Base-by-base conservation (phyloP, 2,797 vertebrate genomes). In the Etheostoma nigrum region DNA sequence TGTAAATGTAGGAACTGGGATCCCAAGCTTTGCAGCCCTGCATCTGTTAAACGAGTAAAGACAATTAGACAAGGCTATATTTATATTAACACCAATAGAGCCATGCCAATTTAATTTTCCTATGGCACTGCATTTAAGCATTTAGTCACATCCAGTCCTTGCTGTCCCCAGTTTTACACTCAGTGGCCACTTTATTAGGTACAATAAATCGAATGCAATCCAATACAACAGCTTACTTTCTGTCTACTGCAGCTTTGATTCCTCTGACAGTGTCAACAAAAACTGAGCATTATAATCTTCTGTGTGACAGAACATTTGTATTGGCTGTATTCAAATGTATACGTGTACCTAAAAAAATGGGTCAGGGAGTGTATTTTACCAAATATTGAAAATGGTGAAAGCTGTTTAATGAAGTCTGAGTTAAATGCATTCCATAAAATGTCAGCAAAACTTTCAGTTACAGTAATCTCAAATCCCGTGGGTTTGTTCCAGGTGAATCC, bases 401-500 rank as follows among this genome's bases (percentile, higher is more conserved):
- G 36, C 36, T 40, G 36, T 40, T 40, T 2, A 40, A 40, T 40
- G 36, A 40, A 40, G 36, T 12, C 36, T 40, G 36, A 40, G 36
- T 12, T 40, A 40, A 40, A 40, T 12, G 36, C 10, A 12, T 40
- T 40, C 36, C 36, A 40, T 40, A 40, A 40, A 40, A 40, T 40
- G 36, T 40, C 36, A 4, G 36, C 36, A 40, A 52, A 63, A 23
- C 27, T 7, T 10, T 23, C 6, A 30, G 7, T 23, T 13, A 11
- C n/a, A 25, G 64, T 36, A 0, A 23, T 54, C 13, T 27, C 0
- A 13, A 6, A 44, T n/a, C 51, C 1, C 30, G 27, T 63, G 3
- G 65, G 7, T 52, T 55, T 62, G 36, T 25, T 83, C 0, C 93
- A 99, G 98, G 97, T 99, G 88, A 99, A 98, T 86, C 97, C 97